Evolutionary conservation across 1,140 invertebrate species (phyloP).

Genomic region (Augochlora pura): DNA sequence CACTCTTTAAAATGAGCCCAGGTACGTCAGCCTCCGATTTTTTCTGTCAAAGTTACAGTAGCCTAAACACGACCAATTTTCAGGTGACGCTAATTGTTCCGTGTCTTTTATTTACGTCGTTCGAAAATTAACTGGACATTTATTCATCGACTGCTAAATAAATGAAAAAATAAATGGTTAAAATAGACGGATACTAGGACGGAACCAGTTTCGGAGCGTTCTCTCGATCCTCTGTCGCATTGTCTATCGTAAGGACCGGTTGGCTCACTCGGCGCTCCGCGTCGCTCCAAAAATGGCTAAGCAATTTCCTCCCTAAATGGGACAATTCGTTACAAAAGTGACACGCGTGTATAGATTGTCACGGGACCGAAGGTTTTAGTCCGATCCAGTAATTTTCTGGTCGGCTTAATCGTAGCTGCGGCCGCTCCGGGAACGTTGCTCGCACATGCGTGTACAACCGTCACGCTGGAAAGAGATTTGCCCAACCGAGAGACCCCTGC

Average conservation of each 20-base stretch:
- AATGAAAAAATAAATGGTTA: too few relatives aligned
- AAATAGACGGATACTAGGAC: too few relatives aligned
- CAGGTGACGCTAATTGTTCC: too few relatives aligned
- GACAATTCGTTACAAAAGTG: conserved; percentile 34
- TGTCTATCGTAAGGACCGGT: not conserved
- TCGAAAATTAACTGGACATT: too few relatives aligned
- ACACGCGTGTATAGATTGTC: conserved; percentile 21
- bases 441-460: conserved; percentile 10
- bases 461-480: conserved; percentile 5
- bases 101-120: too few relatives aligned
- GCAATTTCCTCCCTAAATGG: conserved; percentile 24
- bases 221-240: too few relatives aligned
- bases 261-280: not conserved
- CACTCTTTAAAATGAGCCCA: too few relatives aligned
- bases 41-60: too few relatives aligned
- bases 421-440: not conserved
- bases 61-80: too few relatives aligned
- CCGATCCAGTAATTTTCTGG: conserved; percentile 39
- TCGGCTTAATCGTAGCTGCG: conserved; percentile 37
- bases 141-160: too few relatives aligned
- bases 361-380: conserved; percentile 23
- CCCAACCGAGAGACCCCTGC: not conserved
- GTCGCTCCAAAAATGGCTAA: conserved; percentile 5
- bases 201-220: too few relatives aligned
- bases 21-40: too few relatives aligned